Evolutionary conservation across 2,888 invertebrate genomes (phyloP), one percentile per base, ranked within the genome.

Genomic region (Epirrhoe tristata): DNA sequence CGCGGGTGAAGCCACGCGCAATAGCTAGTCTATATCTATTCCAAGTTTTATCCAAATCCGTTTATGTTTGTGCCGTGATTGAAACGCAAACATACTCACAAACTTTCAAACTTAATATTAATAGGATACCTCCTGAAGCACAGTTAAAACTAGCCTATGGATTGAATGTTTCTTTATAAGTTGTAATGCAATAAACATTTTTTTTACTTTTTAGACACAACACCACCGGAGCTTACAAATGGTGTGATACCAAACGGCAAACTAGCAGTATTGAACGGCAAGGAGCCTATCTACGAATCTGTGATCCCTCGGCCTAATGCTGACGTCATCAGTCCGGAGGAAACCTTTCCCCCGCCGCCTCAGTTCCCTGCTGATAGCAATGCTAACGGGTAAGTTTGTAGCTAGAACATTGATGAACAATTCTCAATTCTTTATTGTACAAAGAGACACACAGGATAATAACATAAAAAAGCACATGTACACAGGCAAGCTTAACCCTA

Each of bases 211-310:
- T 34, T 77, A 90, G 91, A 90, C 57, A 77, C 88, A 74, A 87
- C 94, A n/a, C 87, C 94, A 68, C 85, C 94, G 71, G 84, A 93
- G 77, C 80, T 86, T 0, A 91, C 92, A 0, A 93, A 93, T 73
- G 93, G 93, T 46, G 89, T 89, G 54, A 93, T 92, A 55, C 94
- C 95, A 0, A 94, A 94, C 67, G 94, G 94, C 1, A 93, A 94
- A 39, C 81, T 92, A 1, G 83, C 90, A 0, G 85, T 91, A 0
- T 75, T 93, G 5, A 90, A 93, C 63, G 85, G 90, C 58, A 94
- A 95, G 67, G 96, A 97, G 86, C 98, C 97, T 0, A 98, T 98
- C 74, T 98, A 98, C 84, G 98, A 98, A 83, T 96, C 97, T 0
- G 97, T 98, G 6, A 94, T 97, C 72, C 97, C 97, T 0, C 92